Base-by-base conservation (phyloP, 2,797 vertebrate species). In the Leptoclinus maculatus region DNA sequence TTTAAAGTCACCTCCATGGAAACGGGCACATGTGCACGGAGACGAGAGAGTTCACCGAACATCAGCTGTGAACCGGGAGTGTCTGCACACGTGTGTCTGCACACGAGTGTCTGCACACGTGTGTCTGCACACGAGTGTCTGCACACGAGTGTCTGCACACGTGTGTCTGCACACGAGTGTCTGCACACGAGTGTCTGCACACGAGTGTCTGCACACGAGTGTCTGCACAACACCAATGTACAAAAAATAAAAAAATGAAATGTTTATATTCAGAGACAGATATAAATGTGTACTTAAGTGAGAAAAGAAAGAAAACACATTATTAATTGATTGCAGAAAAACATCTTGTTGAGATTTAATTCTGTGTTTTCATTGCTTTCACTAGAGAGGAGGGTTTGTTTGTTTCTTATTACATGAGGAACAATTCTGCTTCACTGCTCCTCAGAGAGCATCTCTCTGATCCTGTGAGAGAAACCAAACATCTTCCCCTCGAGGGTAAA, bases 1-100 rank as follows among this genome's bases (percentile, higher is more conserved):
- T 90, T 84, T 71, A 86, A 92, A 87, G 49, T 43, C 13, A 78
- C 93, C 87, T 87, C 91, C 88, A 90, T 93, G 89, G 91, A 88
- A 92, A 93, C 77, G 78, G 68, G 84, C 70, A 80, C 80, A 87
- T 82, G 53, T 38, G 79, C 67, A n/a, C 6, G 4, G 63, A 82
- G 77, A 87, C 25, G 53, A 73, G 69, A 23, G 66, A 87, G 71
- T 21, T 80, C 71, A 51, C 80, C 72, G 27, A 76, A 63, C 74
- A 75, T 83, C 84, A 84, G 82, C 76, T 66, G 74, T 81, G 85
- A 84, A 72, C 80, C 65, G 12, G 19, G 62, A 78, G 74, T 56
- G 36, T 83, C 34, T n/a, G 63, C 34, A 41, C 36, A 72, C 27
- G 27, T 27, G 27, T 27, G 38, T 10, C 6, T 39, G 34, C 14